Evolutionary conservation across 1,140 invertebrate genomes (phyloP).

Genomic region (Proales similis): DNA sequence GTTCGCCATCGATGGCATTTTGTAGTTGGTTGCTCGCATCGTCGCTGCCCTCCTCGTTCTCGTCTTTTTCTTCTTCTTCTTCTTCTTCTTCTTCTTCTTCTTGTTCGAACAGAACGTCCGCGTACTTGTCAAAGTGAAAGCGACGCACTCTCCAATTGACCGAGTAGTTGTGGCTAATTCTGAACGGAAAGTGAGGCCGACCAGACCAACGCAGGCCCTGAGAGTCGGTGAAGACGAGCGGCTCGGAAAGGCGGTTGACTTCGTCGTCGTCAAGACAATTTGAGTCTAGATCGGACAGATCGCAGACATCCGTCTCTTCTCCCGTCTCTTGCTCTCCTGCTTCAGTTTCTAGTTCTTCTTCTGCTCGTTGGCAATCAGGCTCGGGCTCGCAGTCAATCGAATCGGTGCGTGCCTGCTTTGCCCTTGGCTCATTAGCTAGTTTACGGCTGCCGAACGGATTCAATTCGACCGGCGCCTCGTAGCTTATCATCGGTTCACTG

Average conservation of each 20-base stretch:
- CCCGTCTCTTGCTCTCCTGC: not conserved
- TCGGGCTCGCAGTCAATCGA: too few species aligned
- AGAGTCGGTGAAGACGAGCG: slow-evolving; percentile 10
- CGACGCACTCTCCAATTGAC: not conserved
- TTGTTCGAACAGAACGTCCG: not conserved
- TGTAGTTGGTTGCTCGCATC: too few species aligned
- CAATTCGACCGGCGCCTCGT: too few species aligned
- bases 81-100: not conserved
- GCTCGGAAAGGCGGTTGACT: slow-evolving; percentile 15
- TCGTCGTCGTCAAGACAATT: slow-evolving; percentile 13
- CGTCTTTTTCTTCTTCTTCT: not conserved
- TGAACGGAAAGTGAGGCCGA: not conserved
- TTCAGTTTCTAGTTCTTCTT: not conserved
- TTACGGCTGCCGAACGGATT: too few species aligned
- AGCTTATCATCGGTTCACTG: too few species aligned
- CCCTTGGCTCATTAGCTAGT: too few species aligned
- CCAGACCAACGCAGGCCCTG: slow-evolving; percentile 7
- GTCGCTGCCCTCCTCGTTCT: slow-evolving; percentile 4
- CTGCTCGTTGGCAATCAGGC: too few species aligned
- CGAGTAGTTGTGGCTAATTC: not conserved
- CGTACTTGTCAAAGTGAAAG: slow-evolving; percentile 26
- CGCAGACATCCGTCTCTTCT: slow-evolving; percentile 11
- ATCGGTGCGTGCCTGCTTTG: too few species aligned
- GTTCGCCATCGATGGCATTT: too few species aligned
- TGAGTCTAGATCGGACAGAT: slow-evolving; percentile 7